Evolutionary conservation across 2,113 vertebrate genomes (phyloP).

Genomic region (Hyaena hyaena): DNA sequence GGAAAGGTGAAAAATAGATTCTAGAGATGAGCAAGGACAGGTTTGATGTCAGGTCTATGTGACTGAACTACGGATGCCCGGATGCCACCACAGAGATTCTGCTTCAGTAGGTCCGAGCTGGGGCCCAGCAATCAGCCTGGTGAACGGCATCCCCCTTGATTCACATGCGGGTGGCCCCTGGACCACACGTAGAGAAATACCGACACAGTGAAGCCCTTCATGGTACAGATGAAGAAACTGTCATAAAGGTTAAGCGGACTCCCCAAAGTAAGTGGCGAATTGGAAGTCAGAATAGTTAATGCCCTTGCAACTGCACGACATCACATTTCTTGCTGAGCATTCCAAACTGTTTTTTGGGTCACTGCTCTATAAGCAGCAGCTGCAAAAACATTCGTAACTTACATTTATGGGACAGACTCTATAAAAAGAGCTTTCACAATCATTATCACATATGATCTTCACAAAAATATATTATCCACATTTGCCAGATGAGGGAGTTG

Average conservation of each 20-base stretch:
- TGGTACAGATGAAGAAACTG: not conserved
- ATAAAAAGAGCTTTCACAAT: conserved; percentile 1
- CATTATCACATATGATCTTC: not conserved
- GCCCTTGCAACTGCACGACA: not conserved
- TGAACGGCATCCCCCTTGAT: not conserved
- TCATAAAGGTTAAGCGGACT: not conserved
- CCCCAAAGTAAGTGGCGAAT: not conserved
- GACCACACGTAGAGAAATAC: not conserved
- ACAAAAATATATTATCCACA: not conserved
- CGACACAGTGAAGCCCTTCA: not conserved
- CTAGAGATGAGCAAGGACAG: not conserved
- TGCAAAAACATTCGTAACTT: conserved; percentile 49
- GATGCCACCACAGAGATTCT: not conserved
- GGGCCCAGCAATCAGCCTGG: not conserved
- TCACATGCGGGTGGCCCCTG: not conserved
- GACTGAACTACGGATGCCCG: not conserved
- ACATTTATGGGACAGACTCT: not conserved
- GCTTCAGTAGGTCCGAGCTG: not conserved
- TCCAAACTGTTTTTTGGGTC: not conserved
- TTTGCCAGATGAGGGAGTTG: not conserved
- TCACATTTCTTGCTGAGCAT: not conserved
- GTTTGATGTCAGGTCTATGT: not conserved
- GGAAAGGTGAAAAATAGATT: not conserved
- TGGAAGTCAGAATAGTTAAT: not conserved
- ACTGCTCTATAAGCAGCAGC: conserved; percentile 14